Evolutionary conservation across 2,888 invertebrate species (phyloP).

Genomic region (Actias luna): DNA sequence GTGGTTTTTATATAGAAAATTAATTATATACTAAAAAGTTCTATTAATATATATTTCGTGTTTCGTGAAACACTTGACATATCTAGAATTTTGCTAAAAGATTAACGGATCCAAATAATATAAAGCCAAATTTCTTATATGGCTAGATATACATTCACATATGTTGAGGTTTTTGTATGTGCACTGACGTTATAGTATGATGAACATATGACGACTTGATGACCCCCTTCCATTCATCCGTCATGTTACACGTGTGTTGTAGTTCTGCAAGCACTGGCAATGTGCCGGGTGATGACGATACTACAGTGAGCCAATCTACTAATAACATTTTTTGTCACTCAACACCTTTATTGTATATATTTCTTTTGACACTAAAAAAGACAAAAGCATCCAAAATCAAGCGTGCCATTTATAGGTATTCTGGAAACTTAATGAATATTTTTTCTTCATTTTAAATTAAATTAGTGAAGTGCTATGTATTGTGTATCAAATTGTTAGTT

Average conservation of each 20-base stretch:
- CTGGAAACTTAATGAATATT: too few species aligned
- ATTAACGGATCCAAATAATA: neutral
- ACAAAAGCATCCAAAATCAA: neutral
- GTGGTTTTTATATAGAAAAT: too few species aligned
- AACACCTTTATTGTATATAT: neutral
- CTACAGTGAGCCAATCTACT: constrained; percentile 50
- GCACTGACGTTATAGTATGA: constrained; percentile 5
- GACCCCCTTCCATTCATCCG: constrained; percentile 64
- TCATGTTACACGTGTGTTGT: constrained; percentile 65
- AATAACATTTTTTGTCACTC: neutral
- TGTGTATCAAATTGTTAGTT: too few species aligned
- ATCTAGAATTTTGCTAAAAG: too few species aligned
- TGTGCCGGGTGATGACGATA: constrained; percentile 67
- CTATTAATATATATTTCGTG: too few species aligned
- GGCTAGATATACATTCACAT: neutral
- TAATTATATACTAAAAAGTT: too few species aligned
- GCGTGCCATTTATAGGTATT: too few species aligned
- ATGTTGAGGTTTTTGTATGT: neutral
- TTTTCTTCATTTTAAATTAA: too few species aligned
- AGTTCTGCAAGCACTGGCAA: constrained; percentile 64
- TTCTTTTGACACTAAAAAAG: neutral
- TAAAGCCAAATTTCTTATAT: neutral
- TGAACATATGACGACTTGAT: constrained; percentile 54
- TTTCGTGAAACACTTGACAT: neutral
- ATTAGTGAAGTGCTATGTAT: too few species aligned